Evolutionary conservation across 1,140 invertebrate species (phyloP).

Genomic region (Linepithema humile): DNA sequence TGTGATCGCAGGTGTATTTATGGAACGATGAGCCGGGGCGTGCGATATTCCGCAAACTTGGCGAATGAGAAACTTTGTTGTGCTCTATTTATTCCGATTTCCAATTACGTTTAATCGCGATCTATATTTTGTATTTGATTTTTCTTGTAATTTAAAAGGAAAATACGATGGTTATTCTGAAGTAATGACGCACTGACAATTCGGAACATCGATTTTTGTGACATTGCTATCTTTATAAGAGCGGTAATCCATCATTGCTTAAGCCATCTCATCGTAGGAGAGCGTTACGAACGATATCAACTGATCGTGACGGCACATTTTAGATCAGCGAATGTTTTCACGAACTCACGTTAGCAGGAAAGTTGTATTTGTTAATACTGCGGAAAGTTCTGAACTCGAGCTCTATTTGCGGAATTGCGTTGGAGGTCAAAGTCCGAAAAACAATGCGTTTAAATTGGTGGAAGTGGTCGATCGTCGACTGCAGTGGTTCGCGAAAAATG

Average conservation of each 20-base stretch:
- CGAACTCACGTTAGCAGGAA: constrained; percentile 7
- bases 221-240: not conserved
- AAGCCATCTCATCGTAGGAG: constrained; percentile 8
- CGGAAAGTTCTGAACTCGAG: constrained; percentile 10
- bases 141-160: not conserved
- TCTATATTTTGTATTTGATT: not conserved
- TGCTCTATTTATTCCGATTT: not conserved
- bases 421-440: constrained; percentile 10
- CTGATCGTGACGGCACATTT: constrained; percentile 33
- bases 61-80: not conserved
- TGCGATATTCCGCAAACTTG: not conserved
- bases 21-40: not conserved
- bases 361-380: constrained; percentile 17
- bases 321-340: constrained; percentile 4
- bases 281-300: constrained; percentile 26
- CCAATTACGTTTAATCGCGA: not conserved
- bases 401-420: constrained; percentile 33
- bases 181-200: not conserved
- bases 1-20: constrained; percentile 13
- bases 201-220: not conserved
- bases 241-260: constrained; percentile 3
- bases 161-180: not conserved
- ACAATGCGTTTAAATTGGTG: not conserved
- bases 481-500: not conserved
- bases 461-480: constrained; percentile 6